phyloP scores from a whole-genome alignment of 1,140 invertebrate species.

The Ylistrum balloti region DNA sequence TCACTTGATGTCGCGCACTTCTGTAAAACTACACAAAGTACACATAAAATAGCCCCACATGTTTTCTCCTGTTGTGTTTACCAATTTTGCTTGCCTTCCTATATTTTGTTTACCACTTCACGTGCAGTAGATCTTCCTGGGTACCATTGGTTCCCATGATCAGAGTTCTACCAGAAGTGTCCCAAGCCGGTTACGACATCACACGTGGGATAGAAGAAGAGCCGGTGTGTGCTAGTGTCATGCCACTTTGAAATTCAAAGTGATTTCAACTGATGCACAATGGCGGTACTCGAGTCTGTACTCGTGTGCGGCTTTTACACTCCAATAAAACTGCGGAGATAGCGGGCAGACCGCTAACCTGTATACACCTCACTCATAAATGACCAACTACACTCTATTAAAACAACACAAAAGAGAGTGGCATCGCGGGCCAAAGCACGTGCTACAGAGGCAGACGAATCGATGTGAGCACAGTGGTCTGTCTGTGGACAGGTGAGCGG shows the following conservation, averaged over 20 bases:
- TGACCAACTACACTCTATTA: slow-evolving; percentile 34
- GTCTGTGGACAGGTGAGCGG: slow-evolving; percentile 7
- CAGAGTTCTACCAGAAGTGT: background rate
- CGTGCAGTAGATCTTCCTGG: background rate
- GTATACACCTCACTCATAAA: slow-evolving; percentile 31
- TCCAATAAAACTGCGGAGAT: slow-evolving; percentile 33
- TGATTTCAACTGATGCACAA: slow-evolving; percentile 32
- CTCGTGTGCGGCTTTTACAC: background rate
- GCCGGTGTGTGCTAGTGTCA: background rate
- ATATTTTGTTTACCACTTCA: background rate
- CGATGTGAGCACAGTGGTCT: background rate
- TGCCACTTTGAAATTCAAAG: slow-evolving; percentile 18
- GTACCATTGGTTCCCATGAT: background rate
- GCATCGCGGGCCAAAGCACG: background rate
- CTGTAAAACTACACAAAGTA: background rate
- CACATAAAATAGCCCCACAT: background rate
- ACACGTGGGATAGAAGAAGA: background rate
- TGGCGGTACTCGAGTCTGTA: background rate
- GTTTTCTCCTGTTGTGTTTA: background rate
- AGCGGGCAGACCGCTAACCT: slow-evolving; percentile 21
- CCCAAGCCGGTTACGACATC: background rate
- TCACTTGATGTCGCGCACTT: background rate
- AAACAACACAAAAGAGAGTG: slow-evolving; percentile 27
- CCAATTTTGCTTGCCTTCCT: background rate
- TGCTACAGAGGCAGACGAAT: slow-evolving; percentile 10